Percentiles rank a stretch among this genome's conserved stretches.
Conservation (phyloP, 2,113 vertebrate genomes). For the Vulpes vulpes region DNA sequence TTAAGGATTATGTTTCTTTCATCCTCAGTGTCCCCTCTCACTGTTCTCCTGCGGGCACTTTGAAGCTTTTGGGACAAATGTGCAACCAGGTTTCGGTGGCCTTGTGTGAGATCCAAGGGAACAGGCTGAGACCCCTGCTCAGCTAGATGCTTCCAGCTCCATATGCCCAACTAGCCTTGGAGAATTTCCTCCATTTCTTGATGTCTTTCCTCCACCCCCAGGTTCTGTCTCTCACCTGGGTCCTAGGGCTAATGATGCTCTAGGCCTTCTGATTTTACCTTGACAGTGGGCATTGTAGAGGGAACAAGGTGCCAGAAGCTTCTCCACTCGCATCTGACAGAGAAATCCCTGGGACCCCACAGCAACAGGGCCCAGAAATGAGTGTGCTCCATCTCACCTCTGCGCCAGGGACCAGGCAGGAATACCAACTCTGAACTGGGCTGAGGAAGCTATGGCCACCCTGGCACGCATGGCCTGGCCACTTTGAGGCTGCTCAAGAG, state of each 20-base stretch:
- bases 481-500: background rate
- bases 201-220: background rate
- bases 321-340: background rate
- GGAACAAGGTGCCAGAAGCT: background rate
- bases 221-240: too few relatives aligned
- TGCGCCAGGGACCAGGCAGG: background rate
- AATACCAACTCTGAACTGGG: background rate
- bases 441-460: too few relatives aligned
- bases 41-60: rapidly evolving
- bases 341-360: background rate
- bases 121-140: background rate
- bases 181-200: background rate
- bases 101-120: background rate
- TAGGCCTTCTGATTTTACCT: background rate
- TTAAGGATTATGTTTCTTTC: background rate
- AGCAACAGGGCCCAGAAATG: background rate
- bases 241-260: background rate
- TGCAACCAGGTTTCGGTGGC: background rate
- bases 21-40: background rate
- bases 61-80: background rate
- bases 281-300: too few relatives aligned
- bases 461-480: rapidly evolving
- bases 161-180: background rate
- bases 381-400: background rate
- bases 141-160: background rate